Conservation (phyloP, 2,888 invertebrate genomes). For the Heterodera filipjevi region DNA sequence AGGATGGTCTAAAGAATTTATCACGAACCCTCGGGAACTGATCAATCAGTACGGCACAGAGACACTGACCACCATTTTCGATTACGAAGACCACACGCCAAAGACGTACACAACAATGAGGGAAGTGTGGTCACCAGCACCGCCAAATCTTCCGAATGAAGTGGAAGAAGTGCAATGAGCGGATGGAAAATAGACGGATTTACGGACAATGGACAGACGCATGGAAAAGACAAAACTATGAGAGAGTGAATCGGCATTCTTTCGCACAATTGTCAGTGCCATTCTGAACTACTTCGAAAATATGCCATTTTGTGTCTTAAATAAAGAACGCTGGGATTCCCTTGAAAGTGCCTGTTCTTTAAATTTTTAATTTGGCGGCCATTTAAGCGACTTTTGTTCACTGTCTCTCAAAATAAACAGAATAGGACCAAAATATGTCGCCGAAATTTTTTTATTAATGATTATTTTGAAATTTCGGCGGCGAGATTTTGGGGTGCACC, state of each 20-base stretch:
- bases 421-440: no score
- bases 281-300: no score
- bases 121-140: constrained; percentile 37
- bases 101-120: constrained; percentile 45
- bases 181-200: not conserved
- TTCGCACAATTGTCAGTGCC: no score
- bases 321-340: not conserved
- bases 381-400: not conserved
- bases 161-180: constrained; percentile 11
- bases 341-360: not conserved
- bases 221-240: no score
- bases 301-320: no score
- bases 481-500: no score
- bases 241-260: no score
- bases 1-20: constrained; percentile 50
- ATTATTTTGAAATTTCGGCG: no score
- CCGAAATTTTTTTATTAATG: no score
- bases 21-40: constrained; percentile 47
- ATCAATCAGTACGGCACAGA: constrained; percentile 50
- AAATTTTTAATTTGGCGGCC: not conserved
- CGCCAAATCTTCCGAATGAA: constrained; percentile 11
- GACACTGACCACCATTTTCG: constrained; percentile 48
- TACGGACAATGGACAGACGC: no score
- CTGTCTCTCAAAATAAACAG: no score
- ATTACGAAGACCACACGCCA: constrained; percentile 48